Conservation (phyloP, 1,140 invertebrate genomes). For the Drosophila bocki region DNA sequence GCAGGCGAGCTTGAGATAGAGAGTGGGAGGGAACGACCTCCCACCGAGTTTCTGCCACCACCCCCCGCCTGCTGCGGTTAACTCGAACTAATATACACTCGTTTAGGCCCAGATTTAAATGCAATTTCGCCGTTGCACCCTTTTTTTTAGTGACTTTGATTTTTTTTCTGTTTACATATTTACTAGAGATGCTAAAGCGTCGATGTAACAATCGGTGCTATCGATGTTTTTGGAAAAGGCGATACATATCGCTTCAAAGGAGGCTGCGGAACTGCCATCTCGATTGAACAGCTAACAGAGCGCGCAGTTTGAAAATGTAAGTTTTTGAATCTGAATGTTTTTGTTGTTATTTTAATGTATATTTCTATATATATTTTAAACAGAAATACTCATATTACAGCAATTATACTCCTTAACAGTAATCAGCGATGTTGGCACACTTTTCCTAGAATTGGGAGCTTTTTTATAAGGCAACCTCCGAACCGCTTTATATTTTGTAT, state of each 20-base stretch:
- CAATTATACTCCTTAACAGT: no score
- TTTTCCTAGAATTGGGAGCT: not conserved
- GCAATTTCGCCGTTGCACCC: constrained; percentile 1
- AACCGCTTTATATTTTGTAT: constrained; percentile 1
- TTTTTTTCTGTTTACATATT: constrained; percentile 62
- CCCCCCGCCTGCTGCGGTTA: not conserved
- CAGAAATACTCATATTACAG: no score
- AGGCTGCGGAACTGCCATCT: not conserved
- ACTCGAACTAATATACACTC: constrained; percentile 9
- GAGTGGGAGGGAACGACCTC: constrained; percentile 12
- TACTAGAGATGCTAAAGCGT: constrained; percentile 24
- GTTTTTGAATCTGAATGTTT: not conserved
- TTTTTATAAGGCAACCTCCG: not conserved
- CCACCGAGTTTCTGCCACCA: not conserved
- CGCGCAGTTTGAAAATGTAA: constrained; percentile 13
- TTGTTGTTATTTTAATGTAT: not conserved
- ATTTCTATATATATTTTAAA: no score
- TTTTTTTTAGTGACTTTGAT: constrained; percentile 9
- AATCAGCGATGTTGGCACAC: not conserved
- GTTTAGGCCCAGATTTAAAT: not conserved
- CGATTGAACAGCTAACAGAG: not conserved
- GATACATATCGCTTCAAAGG: no score
- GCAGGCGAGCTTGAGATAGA: not conserved
- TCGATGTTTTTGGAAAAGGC: not conserved
- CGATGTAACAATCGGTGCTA: not conserved